Base-by-base conservation (phyloP, 2,113 vertebrate species). In the Ceuthmochares aereus region DNA sequence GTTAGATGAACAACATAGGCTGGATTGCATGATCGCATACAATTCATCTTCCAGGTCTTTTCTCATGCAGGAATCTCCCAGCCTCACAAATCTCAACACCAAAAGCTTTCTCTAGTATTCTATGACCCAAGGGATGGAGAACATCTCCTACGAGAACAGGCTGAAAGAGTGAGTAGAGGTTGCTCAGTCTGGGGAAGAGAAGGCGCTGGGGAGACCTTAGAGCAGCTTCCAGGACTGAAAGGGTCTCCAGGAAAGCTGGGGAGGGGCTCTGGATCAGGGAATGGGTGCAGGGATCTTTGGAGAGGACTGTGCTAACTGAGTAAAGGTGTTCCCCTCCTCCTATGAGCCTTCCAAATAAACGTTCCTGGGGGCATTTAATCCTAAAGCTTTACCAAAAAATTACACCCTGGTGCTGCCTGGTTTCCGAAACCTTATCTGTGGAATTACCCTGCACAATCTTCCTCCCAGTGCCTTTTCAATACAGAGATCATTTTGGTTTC, bases 401-500 rank as follows among this genome's bases (percentile, higher is more conserved):
- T 18, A 1, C 25, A 42, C 17, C 30, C 76, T 43, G 47, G 30
- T 29, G 42, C 34, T 3, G 0, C 10, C 42, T 68, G 20, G 7
- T 30, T 64, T 22, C 58, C 73, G 30, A 51, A 40, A 43, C 11
- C 10, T 32, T 63, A 12, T 22, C 27, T 34, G 1, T 6, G 63
- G 12, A 49, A 25, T 9, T 55, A 15, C 23, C 11, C 30, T 13
- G n/a, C 37, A 6, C 7, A 47, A 22, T 15, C 40, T 8, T 17
- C 1, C 18, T 37, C 74, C n/a, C 0, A 2, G 8, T 37, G 45
- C 49, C 30, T 29, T 17, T 42, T 18, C 21, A 2, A 7, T 3
- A 23, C 29, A 52, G 34, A 27, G 12, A 22, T 56, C 14, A 4
- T 4, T 13, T 73, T 36, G 45, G 22, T 19, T 76, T n/a, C 34